phyloP scores from a whole-genome alignment of 2,797 vertebrate genomes.

The Poecilia picta region DNA sequence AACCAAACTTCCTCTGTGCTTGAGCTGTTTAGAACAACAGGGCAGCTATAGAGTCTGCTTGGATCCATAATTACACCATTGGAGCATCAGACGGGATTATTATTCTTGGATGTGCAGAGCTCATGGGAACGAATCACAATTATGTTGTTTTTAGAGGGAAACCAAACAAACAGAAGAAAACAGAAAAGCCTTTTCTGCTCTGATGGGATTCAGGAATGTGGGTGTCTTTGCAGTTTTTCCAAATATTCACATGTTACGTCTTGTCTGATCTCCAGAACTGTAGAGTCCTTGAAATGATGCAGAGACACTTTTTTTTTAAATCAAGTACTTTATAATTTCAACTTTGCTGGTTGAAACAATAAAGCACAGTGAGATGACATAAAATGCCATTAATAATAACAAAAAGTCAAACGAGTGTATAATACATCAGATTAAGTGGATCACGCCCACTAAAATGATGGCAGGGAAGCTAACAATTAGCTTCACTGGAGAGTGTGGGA shows the following conservation, averaged over 20 bases:
- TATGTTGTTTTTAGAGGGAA: conserved; percentile 62
- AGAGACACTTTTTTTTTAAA: neutral
- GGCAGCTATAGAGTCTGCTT: conserved; percentile 63
- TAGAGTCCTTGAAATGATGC: conserved; percentile 6
- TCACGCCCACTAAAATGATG: neutral
- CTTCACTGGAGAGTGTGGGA: conserved; percentile 24
- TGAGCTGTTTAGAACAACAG: conserved; percentile 66
- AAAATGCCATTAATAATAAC: conserved; percentile 12
- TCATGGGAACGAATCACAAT: conserved; percentile 70
- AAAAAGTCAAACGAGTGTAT: conserved; percentile 13
- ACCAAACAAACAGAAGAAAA: conserved; percentile 65
- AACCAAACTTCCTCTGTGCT: conserved; percentile 73
- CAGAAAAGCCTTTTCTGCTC: conserved; percentile 30
- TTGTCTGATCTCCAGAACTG: conserved; percentile 7
- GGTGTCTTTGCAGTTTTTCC: conserved; percentile 28
- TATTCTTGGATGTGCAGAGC: conserved; percentile 71
- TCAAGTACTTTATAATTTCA: neutral
- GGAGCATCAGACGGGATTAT: conserved; percentile 64
- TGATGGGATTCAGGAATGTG: conserved; percentile 18
- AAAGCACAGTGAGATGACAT: conserved; percentile 5
- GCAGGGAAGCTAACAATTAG: conserved; percentile 22
- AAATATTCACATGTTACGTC: conserved; percentile 22
- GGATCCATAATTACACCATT: conserved; percentile 74
- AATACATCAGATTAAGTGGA: conserved; percentile 23
- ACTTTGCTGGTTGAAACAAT: conserved; percentile 3